Percentiles rank a stretch among this genome's conserved stretches.
Conservation (phyloP, 2,797 vertebrate species). For the Leontocebus nigricollis region DNA sequence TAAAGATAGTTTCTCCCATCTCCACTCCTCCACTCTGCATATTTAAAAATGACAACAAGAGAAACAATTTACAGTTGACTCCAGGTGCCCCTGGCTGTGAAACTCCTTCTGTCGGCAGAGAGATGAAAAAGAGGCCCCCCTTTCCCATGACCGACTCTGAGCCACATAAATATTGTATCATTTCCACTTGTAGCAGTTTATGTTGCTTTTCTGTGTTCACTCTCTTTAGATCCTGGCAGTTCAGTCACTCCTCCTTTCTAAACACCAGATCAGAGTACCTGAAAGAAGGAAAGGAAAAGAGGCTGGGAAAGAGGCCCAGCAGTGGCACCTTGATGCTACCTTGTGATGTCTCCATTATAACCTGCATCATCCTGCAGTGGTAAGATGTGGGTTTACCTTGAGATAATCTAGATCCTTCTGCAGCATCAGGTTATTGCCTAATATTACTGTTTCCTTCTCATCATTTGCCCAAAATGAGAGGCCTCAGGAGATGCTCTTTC, state of each 20-base stretch:
- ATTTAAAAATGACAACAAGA: conserved; percentile 78
- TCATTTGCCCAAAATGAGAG: neutral
- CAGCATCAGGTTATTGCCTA: neutral
- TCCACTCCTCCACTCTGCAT: conserved; percentile 51
- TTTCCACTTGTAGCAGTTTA: conserved; percentile 47
- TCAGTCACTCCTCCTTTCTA: neutral
- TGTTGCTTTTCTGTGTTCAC: conserved; percentile 50
- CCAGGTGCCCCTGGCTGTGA: conserved; percentile 67
- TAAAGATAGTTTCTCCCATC: conserved; percentile 62
- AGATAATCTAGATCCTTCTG: neutral
- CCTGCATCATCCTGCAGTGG: neutral
- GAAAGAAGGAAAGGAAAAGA: neutral
- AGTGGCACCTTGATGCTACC: neutral
- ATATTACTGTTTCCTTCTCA: neutral
- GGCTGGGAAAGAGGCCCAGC: neutral
- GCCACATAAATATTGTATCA: conserved; percentile 73
- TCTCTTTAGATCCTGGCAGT: neutral
- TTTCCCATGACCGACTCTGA: conserved; percentile 45
- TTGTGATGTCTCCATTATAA: neutral
- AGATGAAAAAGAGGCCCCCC: conserved; percentile 79
- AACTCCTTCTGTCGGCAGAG: conserved; percentile 75
- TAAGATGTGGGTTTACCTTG: neutral
- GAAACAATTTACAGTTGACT: conserved; percentile 77
- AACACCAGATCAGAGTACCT: neutral
- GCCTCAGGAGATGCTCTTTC: neutral